Base-by-base conservation (phyloP, 2,113 vertebrate species). In the Puffinus mauretanicus region DNA sequence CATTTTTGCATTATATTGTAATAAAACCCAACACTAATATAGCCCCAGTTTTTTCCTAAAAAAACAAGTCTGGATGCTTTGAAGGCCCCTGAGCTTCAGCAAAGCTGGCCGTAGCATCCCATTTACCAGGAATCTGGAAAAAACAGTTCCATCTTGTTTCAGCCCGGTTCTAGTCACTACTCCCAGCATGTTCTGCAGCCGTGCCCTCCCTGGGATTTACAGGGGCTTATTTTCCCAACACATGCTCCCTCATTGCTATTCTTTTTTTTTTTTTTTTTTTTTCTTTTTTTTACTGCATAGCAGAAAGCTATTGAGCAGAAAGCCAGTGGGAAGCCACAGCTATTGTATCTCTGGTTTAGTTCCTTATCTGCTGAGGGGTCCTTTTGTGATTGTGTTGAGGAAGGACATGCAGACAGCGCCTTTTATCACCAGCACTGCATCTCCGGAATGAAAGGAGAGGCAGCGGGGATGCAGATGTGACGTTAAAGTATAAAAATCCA, bases 351-450 rank as follows among this genome's bases (percentile, higher is more conserved):
- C 71, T 94, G 95, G 91, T 94, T 96, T 95, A 95, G 93, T 91
- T 97, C 90, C 94, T 96, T 96, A 96, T 95, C 96, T 95, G 89
- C 93, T 36, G 71, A 94, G 96, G 94, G 93, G 97, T 95, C 96
- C 87, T 96, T 97, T 96, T 97, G 93, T 96, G 96, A 80, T 80
- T 93, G 70, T 85, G 93, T 94, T 91, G 96, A 95, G 93, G 94
- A 95, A 97, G 95, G 94, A 96, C 94, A 93, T 22, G 42, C 84
- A 97, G 95, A 90, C 94, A 90, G 93, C 0, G 75, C 91, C 89
- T 96, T 97, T 97, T 96, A 97, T 97, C 93, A 85, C 89, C 94
- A 66, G 89, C 94, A 91, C 46, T 16, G 95, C 95, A 96, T 91
- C 95, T 88, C 81, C 3, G 29, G 93, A 95, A 80, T 89, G 89